Evolutionary conservation across 1,140 invertebrate genomes (phyloP), one percentile per base, ranked within the genome.

Genomic region (Pogonomyrmex barbatus): DNA sequence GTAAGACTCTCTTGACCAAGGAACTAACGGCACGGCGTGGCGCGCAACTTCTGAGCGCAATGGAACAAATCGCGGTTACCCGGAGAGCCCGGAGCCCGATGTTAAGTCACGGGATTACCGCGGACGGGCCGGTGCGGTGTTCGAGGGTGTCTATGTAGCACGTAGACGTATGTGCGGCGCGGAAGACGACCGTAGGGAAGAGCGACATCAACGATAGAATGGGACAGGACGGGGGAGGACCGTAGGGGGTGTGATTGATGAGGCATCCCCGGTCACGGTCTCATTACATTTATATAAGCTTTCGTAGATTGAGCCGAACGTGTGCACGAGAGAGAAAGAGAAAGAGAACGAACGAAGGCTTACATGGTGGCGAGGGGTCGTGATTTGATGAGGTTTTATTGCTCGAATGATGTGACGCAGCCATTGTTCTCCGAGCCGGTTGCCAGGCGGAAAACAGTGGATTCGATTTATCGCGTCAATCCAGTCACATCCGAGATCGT

Each of bases 241-340:
- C 56, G 71, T 88, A 92, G 93, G 92, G 92, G 91, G 92, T 91
- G 94, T 95, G 94, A 95, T 95, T 95, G 94, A 95, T 95, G 94
- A 95, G 94, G 88, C 92, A 83, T 63, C 90, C 92, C 87, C 90
- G 92, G 92, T 93, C 93, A 94, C 93, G 93, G 93, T 95, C 94
- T 95, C 94, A 95, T 95, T 95, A 95, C 94, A 94, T 93, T 94
- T 95, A 93, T 95, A 95, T 95, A 95, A 95, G 94, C 94, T 95
- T 94, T 93, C 92, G 93, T 94, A 95, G 94, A 95, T 95, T 94
- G 93, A 94, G 93, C 93, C 90, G 86, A 91, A 91, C 92, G 89
- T 87, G 81, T 87, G 77, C 47, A 47, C 10, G 63, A 52, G 36
- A 62, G 63, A 39, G 77, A 45, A 33, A 42, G 24, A 10, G 77